Conservation (phyloP, 2,113 vertebrate genomes). For the Cephalopterus ornatus region DNA sequence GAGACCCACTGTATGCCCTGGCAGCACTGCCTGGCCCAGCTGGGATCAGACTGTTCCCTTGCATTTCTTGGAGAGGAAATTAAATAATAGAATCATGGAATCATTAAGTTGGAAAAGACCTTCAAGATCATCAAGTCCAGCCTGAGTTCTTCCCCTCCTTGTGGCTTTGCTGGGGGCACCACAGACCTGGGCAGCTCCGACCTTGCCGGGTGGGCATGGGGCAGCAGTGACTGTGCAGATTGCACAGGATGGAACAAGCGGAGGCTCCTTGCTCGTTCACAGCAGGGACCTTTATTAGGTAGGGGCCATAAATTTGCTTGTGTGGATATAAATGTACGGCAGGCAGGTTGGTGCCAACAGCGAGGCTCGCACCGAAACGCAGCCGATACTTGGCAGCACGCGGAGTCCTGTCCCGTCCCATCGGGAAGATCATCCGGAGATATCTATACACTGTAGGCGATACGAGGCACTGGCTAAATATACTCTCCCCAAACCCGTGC, state of each 20-base stretch:
- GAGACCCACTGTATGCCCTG: fast-evolving
- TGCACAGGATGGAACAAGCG: fast-evolving
- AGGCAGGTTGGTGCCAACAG: background rate
- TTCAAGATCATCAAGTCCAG: background rate
- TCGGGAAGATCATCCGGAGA: background rate
- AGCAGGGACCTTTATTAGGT: background rate
- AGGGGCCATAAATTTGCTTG: slow-evolving; percentile 11
- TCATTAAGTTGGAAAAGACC: background rate
- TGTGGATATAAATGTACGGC: background rate
- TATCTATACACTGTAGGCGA: background rate
- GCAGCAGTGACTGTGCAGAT: background rate
- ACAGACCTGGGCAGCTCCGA: background rate
- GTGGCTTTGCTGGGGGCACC: background rate
- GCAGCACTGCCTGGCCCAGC: background rate
- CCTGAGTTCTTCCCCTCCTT: background rate
- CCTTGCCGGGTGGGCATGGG: background rate
- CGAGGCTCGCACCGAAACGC: background rate
- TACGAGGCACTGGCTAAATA: slow-evolving; percentile 34
- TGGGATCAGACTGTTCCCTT: background rate
- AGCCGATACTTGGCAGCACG: slow-evolving; percentile 23
- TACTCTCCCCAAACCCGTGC: slow-evolving; percentile 49
- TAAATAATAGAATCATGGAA: background rate
- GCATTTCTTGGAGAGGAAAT: background rate
- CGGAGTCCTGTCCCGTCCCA: slow-evolving; percentile 15
- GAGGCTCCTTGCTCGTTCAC: background rate